A percentile compares a stretch with the other conserved stretches of the same genome.
Conservation (phyloP, 2,797 vertebrate genomes). For the Yasuhikotakia modesta region DNA sequence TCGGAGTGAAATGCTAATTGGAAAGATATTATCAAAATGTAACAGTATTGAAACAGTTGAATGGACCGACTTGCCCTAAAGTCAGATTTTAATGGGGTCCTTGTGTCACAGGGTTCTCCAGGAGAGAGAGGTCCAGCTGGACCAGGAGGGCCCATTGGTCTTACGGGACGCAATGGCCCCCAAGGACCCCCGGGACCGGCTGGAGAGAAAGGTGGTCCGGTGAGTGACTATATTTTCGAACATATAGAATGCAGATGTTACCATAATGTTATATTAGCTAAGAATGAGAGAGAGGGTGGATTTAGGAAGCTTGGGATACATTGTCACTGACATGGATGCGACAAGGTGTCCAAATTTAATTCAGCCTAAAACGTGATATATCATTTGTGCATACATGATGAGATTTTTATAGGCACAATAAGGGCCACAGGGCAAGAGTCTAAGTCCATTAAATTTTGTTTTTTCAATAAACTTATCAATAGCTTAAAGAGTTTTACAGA, state of each 20-base stretch:
- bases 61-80: no score
- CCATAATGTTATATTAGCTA: not conserved
- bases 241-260: not conserved
- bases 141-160: constrained; percentile 92
- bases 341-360: no score
- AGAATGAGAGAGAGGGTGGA: not conserved
- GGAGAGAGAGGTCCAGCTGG: constrained; percentile 95
- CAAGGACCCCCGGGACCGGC: constrained; percentile 95
- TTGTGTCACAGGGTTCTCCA: constrained; percentile 83
- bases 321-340: not conserved
- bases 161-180: constrained; percentile 92
- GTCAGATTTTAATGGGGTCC: constrained; percentile 34
- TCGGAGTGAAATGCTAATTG: no score
- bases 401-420: constrained; percentile 6
- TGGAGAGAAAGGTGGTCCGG: constrained; percentile 95
- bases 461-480: constrained; percentile 34
- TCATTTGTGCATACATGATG: not conserved
- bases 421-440: not conserved
- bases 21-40: no score
- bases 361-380: not conserved
- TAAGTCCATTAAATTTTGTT: constrained; percentile 7
- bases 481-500: not conserved
- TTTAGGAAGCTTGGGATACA: not conserved
- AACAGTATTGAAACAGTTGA: no score
- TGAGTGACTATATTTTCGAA: constrained; percentile 72